Base-by-base conservation (phyloP, 2,888 invertebrate genomes). In the Stenodema calcarata region DNA sequence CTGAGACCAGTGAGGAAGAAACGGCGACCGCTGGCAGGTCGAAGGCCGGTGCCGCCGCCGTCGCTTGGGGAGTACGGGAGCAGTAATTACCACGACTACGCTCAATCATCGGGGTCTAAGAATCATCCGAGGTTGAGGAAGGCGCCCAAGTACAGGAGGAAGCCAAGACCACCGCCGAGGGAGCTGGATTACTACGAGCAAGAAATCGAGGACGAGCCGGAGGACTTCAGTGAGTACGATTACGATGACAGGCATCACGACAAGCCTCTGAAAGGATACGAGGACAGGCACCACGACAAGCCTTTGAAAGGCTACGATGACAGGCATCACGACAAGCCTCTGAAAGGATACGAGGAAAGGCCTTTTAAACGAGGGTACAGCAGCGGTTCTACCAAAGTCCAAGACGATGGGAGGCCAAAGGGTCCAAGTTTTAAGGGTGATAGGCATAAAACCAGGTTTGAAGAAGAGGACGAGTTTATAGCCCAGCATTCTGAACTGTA, bases 381-480 rank as follows among this genome's bases (percentile, higher is more conserved):
- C 70, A 80, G 80, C 27, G 50, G 50, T 28, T 18, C 50, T 27
- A 12, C 80, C n/a, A 69, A 82, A 69, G 23, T 70, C 3, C 41
- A 82, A 18, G 62, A 62, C 6, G 82, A 35, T 0, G 69, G 35
- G 23, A 42, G 82, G 23, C 69, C 35, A 9, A 69, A 82, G 23
- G 30, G 23, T 14, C 30, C 30, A 0, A 14, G 18, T 28, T 28
- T 11, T 18, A 41, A 35, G 11, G 41, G 35, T 12, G 35, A 35
- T 16, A 62, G 82, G 16, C 30, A 82, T 44, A 82, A 41, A 69
- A 47, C 50, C 0, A 78, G 82, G 78, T 85, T 86, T 62, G 69
- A 86, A 28, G 88, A 88, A 14, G 87, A 88, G 86, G 89, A 89
- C n/a, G 89, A 89, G 28, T 89, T 89, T 41, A 86, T 88, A 41